Evolutionary conservation across 2,888 invertebrate species (phyloP).

Genomic region (Argynnis bischoffii): DNA sequence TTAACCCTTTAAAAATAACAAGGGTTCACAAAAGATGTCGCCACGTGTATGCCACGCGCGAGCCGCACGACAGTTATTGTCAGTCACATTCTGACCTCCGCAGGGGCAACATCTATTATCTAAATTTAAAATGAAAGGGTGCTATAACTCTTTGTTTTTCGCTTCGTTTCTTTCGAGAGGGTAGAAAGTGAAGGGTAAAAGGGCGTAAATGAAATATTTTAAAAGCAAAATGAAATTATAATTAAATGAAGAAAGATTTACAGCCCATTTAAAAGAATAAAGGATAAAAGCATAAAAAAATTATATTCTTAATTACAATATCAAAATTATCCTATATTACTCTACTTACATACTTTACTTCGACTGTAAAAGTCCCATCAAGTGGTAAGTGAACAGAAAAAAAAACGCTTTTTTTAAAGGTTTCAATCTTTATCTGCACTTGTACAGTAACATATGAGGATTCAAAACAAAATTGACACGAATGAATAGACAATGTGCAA

Average conservation of each 20-base stretch:
- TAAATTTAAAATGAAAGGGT: conserved; percentile 42
- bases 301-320: too few species aligned
- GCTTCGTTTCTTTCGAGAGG: conserved; percentile 27
- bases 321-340: too few species aligned
- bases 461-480: background rate
- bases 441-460: conserved; percentile 2
- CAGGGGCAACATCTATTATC: conserved; percentile 57
- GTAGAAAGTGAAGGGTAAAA: conserved; percentile 9
- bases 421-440: too few species aligned
- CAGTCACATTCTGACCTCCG: conserved; percentile 58
- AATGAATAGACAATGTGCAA: background rate
- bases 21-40: conserved; percentile 62
- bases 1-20: conserved; percentile 27
- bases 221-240: conserved; percentile 11
- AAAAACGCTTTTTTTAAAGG: too few species aligned
- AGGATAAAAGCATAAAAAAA: too few species aligned
- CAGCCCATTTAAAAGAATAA: too few species aligned
- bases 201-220: conserved; percentile 31
- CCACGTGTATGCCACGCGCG: conserved; percentile 58
- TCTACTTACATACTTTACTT: too few species aligned
- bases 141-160: conserved; percentile 30
- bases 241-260: background rate
- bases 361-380: too few species aligned
- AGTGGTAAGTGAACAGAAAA: too few species aligned
- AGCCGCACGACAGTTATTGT: conserved; percentile 53